phyloP scores from a whole-genome alignment of 37 sponge, comb jelly and placozoan species.

The Aphrocallistes beatrix region DNA sequence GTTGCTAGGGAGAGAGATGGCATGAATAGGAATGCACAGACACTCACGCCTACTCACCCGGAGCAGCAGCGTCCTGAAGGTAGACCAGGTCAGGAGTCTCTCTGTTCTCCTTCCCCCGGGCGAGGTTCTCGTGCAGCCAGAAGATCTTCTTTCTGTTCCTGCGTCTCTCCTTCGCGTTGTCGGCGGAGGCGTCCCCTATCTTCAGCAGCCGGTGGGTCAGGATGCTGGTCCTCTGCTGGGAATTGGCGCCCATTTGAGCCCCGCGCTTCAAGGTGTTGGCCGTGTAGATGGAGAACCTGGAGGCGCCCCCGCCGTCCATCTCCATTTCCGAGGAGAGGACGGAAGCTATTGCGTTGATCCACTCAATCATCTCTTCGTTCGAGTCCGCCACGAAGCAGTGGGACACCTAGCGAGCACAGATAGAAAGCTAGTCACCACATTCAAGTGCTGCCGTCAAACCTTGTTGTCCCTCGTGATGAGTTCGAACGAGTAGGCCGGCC shows the following conservation, averaged over 20 bases:
- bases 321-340: background rate
- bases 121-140: conserved; percentile 16
- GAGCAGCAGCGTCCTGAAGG: background rate
- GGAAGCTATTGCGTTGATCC: conserved; percentile 6
- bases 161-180: background rate
- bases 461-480: background rate
- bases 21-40: background rate
- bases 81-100: background rate
- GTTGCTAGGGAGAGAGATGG: background rate
- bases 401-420: background rate
- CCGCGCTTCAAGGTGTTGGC: background rate
- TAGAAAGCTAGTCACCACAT: background rate
- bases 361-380: conserved; percentile 12
- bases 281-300: conserved; percentile 8
- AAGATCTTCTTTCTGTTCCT: background rate
- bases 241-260: background rate
- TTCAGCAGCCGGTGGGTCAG: background rate
- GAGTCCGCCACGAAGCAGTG: background rate
- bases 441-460: background rate
- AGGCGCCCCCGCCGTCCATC: background rate
- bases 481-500: background rate
- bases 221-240: background rate
- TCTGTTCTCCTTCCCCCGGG: background rate
- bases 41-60: background rate
- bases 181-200: background rate